These are phyloP conservation scores for Sialis lutaria DNA, from an alignment of 2,888 invertebrate species.

Conservation along the genomic window DNA sequence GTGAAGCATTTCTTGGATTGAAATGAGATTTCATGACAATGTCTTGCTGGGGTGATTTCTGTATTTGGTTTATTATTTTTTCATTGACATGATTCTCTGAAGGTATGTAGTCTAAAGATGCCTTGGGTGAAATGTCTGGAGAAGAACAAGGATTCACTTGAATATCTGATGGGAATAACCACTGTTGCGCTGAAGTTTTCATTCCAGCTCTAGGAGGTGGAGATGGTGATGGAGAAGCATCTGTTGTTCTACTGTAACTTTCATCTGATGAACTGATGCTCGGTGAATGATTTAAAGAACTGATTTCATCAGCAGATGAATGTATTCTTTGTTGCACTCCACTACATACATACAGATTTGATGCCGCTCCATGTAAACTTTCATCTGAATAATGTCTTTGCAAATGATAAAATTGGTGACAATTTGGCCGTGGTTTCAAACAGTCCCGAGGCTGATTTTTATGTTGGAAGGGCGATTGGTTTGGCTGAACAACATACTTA, in stretches of 20 bases:
- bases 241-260: conserved; percentile 66
- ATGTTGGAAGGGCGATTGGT: conserved; percentile 13
- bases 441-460: conserved; percentile 18
- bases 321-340: conserved; percentile 39
- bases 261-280: conserved; percentile 74
- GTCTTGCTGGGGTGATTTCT: conserved; percentile 6
- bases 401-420: conserved; percentile 26
- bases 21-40: conserved; percentile 10
- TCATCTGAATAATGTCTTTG: conserved; percentile 51
- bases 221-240: conserved; percentile 42
- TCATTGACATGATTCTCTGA: conserved; percentile 25
- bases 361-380: conserved; percentile 35
- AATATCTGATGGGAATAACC: conserved; percentile 43
- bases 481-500: conserved; percentile 12
- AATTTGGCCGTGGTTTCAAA: conserved; percentile 15
- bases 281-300: conserved; percentile 63
- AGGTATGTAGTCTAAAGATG: conserved; percentile 31
- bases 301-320: conserved; percentile 69
- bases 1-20: conserved; percentile 16
- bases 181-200: conserved; percentile 31
- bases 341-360: conserved; percentile 21
- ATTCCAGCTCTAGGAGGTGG: conserved; percentile 21
- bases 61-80: conserved; percentile 9
- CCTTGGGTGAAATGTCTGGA: conserved; percentile 26
- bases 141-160: conserved; percentile 30